Percentiles rank a stretch among this genome's conserved stretches.
phyloP scores from a whole-genome alignment of 1,140 invertebrate genomes.

The Neodiprion lecontei region DNA sequence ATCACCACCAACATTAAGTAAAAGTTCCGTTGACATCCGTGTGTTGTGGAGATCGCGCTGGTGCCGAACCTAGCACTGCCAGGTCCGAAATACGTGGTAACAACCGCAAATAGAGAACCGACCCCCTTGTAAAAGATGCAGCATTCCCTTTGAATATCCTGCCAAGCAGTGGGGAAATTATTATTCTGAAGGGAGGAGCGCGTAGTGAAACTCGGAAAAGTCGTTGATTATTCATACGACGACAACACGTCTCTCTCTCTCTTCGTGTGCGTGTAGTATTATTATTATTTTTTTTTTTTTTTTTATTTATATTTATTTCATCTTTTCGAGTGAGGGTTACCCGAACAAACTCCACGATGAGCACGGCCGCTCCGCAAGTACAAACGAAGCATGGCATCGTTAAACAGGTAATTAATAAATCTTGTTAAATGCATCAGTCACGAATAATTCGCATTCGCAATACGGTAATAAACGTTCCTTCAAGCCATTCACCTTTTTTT shows the following conservation, averaged over 20 bases:
- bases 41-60: slow-evolving; percentile 48
- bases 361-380: slow-evolving; percentile 49
- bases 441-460: not conserved
- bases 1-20: slow-evolving; percentile 41
- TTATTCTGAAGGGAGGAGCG: slow-evolving; percentile 16
- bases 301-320: not conserved
- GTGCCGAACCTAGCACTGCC: slow-evolving; percentile 28
- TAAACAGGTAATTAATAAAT: slow-evolving; percentile 60
- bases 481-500: not conserved
- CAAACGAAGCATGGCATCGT: slow-evolving; percentile 63
- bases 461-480: not conserved
- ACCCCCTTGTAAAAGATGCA: slow-evolving; percentile 30
- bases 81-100: slow-evolving; percentile 39
- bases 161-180: slow-evolving; percentile 28
- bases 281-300: slow-evolving; percentile 8
- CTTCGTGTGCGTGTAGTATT: not conserved
- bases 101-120: slow-evolving; percentile 23
- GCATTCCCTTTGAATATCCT: slow-evolving; percentile 31
- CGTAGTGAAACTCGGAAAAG: not conserved
- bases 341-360: slow-evolving; percentile 52
- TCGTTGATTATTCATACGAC: not conserved
- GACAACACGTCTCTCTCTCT: not conserved
- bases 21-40: slow-evolving; percentile 44
- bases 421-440: not conserved
- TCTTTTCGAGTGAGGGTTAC: slow-evolving; percentile 21